These are phyloP conservation scores for Lingula anatina DNA, from an alignment of 2,888 invertebrate species.

Conservation along the genomic window DNA sequence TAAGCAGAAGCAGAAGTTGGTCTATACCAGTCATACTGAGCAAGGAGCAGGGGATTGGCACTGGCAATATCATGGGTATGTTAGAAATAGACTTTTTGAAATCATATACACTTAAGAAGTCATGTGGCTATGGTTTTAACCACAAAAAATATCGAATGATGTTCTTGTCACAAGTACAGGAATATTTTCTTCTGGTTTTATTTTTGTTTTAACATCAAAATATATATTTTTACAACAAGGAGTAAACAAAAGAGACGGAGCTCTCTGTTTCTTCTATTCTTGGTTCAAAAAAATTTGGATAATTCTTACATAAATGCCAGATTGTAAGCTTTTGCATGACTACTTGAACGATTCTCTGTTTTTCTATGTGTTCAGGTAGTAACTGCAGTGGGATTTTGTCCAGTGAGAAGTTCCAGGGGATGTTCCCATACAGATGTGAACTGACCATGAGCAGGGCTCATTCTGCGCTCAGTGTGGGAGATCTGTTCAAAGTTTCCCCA, in stretches of 20 bases:
- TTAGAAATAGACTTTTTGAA: background rate
- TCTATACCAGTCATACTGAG: constrained; percentile 24
- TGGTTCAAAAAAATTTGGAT: too few species aligned
- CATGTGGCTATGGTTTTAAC: background rate
- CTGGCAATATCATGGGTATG: constrained; percentile 14
- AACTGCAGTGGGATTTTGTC: constrained; percentile 25
- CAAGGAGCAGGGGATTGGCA: too few species aligned
- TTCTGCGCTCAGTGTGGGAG: constrained; percentile 19
- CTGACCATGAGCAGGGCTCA: constrained; percentile 21
- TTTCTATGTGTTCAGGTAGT: constrained; percentile 22
- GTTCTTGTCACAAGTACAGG: background rate
- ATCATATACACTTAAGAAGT: background rate
- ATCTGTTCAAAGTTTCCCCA: constrained; percentile 26
- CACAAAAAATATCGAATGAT: background rate
- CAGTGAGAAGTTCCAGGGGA: constrained; percentile 16
- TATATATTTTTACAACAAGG: too few species aligned
- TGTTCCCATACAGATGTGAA: constrained; percentile 31
- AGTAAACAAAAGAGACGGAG: too few species aligned
- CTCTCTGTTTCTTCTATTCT: too few species aligned
- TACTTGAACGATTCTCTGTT: too few species aligned
- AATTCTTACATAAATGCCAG: too few species aligned
- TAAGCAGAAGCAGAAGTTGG: constrained; percentile 12
- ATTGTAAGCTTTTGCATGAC: too few species aligned
- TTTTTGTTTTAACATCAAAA: background rate
- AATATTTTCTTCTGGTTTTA: background rate